These are phyloP conservation scores for Gyrodactylus salaris DNA, from an alignment of 1,140 invertebrate species.

Conservation along the genomic window DNA sequence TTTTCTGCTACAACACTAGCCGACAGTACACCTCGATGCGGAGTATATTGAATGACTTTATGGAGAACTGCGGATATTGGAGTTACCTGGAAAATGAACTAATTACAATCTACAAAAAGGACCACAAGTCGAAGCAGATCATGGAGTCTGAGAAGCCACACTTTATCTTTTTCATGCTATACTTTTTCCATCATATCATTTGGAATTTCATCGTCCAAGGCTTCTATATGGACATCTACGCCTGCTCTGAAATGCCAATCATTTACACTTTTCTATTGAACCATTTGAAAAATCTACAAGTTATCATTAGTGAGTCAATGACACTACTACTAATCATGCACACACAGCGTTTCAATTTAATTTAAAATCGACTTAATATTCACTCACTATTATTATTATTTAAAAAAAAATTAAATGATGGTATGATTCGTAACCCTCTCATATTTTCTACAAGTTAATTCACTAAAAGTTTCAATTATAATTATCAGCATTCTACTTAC, in stretches of 20 bases:
- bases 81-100: background rate
- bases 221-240: background rate
- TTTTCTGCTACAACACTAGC: background rate
- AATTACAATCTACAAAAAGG: background rate
- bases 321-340: too few species aligned
- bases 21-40: background rate
- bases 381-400: too few species aligned
- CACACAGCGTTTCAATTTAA: too few species aligned
- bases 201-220: background rate
- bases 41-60: background rate
- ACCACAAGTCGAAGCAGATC: background rate
- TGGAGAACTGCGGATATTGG: background rate
- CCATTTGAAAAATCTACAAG: background rate
- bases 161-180: background rate
- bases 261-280: background rate
- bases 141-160: background rate
- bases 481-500: too few species aligned
- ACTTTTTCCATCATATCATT: background rate
- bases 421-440: too few species aligned
- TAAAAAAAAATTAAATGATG: too few species aligned
- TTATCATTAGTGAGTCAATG: background rate
- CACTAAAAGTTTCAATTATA: too few species aligned
- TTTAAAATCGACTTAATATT: too few species aligned
- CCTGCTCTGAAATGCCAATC: background rate
- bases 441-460: too few species aligned